Base-by-base conservation (phyloP, 2,888 invertebrate genomes). In the Chironomus tentans region DNA sequence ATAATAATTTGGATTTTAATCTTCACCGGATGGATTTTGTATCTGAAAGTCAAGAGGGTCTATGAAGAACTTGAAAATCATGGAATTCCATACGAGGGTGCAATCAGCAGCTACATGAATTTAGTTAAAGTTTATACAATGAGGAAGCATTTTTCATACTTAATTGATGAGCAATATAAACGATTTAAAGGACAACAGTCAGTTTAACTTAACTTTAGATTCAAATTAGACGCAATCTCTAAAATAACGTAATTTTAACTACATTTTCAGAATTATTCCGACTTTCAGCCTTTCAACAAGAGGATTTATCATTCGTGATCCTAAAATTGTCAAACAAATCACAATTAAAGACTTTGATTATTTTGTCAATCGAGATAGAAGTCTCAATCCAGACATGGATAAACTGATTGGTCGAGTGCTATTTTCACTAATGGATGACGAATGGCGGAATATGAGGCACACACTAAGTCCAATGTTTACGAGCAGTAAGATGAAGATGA, bases 401-500 rank as follows among this genome's bases (percentile, higher is more conserved):
- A 28, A 28, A 28, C 28, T 28, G 1, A 10, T 48, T 13, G 61
- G 62, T 7, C 28, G n/a, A 38, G 18, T 7, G 2, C n/a, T 73
- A 3, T 38, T 73, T 21, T 50, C 79, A 0, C 78, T 83, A 78
- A 78, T 78, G 6, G 81, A 80, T 76, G 79, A 82, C 65, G 80
- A 80, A 38, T 83, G 83, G 83, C 80, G 80, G 38, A 81, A 83
- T 4, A 85, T 85, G 85, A 79, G 85, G 46, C 79, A 81, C 3
- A 83, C 83, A 0, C n/a, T 50, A 2, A 50, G 50, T 50, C 50
- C 50, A 12, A 65, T 65, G 1, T 65, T 65, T 24, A 65, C 62
- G 22, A 65, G 62, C 22, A 22, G 22, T 10, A 65, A 65, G 12
- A 65, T 65, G 62, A 65, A 65, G 22, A 65, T 65, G 62, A 65